Evolutionary conservation across 1,140 invertebrate genomes (phyloP).

Genomic region (Anastrepha ludens): DNA sequence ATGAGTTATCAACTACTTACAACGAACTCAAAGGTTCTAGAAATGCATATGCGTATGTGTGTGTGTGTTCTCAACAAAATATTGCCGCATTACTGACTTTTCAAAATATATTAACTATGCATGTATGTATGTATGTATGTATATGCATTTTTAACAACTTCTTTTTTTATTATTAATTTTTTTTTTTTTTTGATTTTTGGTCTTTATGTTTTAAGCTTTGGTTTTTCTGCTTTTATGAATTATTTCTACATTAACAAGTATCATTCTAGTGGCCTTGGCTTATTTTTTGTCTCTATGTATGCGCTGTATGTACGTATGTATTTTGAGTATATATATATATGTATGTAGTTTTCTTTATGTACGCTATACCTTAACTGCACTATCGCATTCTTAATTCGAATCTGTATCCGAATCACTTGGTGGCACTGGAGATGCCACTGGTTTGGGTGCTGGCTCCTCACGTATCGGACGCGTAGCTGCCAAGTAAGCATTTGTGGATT

Average conservation of each 20-base stretch:
- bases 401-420: slow-evolving; percentile 77
- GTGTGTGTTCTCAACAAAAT: neutral
- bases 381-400: slow-evolving; percentile 67
- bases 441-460: slow-evolving; percentile 73
- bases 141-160: neutral
- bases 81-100: neutral
- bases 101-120: neutral
- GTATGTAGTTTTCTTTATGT: slow-evolving; percentile 2
- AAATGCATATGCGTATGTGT: neutral
- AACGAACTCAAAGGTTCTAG: no score
- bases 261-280: neutral
- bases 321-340: slow-evolving; percentile 49
- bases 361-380: neutral
- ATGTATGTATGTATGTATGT: neutral
- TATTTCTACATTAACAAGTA: neutral
- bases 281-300: slow-evolving; percentile 46
- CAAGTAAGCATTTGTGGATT: slow-evolving; percentile 84
- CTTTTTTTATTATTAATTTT: neutral
- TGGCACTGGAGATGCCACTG: slow-evolving; percentile 75
- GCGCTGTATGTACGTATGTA: slow-evolving; percentile 23
- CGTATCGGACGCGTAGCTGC: slow-evolving; percentile 79
- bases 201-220: neutral
- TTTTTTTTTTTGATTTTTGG: neutral
- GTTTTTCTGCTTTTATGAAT: neutral
- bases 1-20: no score